Evolutionary conservation across 2,113 vertebrate species (phyloP).

Genomic region (Spea multiplicata): DNA sequence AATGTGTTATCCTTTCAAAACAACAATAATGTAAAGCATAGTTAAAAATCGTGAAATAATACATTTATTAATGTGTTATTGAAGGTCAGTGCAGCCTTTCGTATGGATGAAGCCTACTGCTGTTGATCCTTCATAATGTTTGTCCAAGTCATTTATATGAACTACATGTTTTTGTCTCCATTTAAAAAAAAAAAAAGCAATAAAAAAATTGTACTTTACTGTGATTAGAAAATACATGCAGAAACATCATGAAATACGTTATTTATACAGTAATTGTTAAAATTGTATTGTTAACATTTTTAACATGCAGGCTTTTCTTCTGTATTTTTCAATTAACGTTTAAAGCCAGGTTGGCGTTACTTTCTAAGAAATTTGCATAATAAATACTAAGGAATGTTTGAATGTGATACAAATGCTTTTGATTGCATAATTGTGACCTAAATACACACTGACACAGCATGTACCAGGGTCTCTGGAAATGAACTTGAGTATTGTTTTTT

Average conservation of each 20-base stretch:
- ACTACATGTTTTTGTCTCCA: too few species aligned
- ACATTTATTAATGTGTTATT: too few species aligned
- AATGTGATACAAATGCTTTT: not conserved
- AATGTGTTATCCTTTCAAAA: too few species aligned
- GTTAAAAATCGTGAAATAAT: too few species aligned
- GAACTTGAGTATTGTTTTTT: not conserved
- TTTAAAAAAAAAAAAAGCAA: not conserved
- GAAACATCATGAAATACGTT: not conserved
- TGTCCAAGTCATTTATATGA: too few species aligned
- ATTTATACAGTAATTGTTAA: not conserved
- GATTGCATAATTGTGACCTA: slow-evolving; percentile 1
- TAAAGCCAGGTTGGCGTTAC: not conserved
- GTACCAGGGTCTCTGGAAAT: not conserved
- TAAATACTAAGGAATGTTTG: not conserved
- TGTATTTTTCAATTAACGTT: not conserved
- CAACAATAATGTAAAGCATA: too few species aligned
- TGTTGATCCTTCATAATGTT: too few species aligned
- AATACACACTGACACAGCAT: not conserved
- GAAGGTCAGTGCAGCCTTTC: too few species aligned
- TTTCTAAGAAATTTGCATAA: not conserved
- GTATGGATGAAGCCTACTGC: too few species aligned
- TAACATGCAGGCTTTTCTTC: not conserved
- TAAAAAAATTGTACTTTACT: not conserved
- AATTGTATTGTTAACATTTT: not conserved
- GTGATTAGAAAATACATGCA: slow-evolving; percentile 3